These are phyloP conservation scores for Allolobophora icterica DNA, from an alignment of 2,888 invertebrate genomes.

Conservation along the genomic window DNA sequence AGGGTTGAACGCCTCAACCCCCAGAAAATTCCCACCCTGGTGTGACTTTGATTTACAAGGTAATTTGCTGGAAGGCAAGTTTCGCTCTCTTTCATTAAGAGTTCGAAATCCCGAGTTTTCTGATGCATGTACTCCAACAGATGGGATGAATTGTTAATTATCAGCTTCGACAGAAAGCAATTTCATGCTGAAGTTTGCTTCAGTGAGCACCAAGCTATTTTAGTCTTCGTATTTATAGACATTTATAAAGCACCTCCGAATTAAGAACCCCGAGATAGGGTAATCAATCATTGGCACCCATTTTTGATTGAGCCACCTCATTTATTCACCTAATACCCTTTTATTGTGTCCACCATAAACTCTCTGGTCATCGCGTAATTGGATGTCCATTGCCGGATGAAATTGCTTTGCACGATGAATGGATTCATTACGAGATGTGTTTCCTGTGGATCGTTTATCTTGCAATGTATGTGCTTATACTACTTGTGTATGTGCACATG, in stretches of 20 bases:
- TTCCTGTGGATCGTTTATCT: too few species aligned
- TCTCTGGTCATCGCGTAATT: neutral
- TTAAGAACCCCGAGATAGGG: neutral
- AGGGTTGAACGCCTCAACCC: too few species aligned
- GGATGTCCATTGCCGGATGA: neutral
- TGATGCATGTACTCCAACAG: too few species aligned
- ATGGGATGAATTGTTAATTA: neutral
- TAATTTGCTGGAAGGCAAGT: neutral
- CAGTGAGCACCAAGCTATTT: neutral
- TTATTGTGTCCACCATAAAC: neutral
- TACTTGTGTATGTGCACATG: too few species aligned
- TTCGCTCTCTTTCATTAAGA: neutral
- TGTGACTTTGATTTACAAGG: too few species aligned
- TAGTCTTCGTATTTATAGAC: neutral
- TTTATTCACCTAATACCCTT: neutral
- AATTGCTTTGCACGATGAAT: too few species aligned
- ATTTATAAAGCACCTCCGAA: neutral
- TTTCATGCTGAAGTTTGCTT: neutral
- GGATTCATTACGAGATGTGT: too few species aligned
- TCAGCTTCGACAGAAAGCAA: neutral
- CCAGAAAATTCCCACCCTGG: too few species aligned
- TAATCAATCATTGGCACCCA: neutral
- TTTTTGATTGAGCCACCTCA: neutral
- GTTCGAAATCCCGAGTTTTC: too few species aligned
- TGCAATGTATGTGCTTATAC: too few species aligned